A percentile compares a stretch with the other conserved stretches of the same genome.
phyloP scores from a whole-genome alignment of 64 coral and sea anemone species.

The Cladopsammia gracilis region DNA sequence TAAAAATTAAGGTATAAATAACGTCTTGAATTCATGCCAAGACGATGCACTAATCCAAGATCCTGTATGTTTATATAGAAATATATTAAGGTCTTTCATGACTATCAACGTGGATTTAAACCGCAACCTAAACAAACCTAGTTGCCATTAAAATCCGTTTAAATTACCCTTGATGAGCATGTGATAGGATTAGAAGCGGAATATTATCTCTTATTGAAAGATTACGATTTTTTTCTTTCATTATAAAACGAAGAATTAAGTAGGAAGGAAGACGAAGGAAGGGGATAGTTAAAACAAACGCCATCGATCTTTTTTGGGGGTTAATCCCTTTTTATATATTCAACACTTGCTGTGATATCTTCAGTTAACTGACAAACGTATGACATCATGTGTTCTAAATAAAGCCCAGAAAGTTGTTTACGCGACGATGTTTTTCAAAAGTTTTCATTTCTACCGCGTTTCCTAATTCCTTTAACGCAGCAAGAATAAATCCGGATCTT shows the following conservation, averaged over 20 bases:
- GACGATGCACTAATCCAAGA: background rate
- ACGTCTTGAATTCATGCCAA: conserved; percentile 21
- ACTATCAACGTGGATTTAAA: background rate
- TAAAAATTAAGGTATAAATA: background rate
- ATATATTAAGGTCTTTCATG: background rate
- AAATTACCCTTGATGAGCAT: background rate
- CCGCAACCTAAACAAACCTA: conserved; percentile 28
- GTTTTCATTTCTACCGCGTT: background rate
- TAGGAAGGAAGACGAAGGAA: conserved; percentile 12
- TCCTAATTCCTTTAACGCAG: conserved; percentile 11
- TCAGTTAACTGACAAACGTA: too few relatives aligned
- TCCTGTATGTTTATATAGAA: background rate
- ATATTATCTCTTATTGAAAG: conserved; percentile 53
- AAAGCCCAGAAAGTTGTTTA: background rate
- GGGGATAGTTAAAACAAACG: conserved; percentile 27
- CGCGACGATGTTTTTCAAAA: background rate
- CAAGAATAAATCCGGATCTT: conserved; percentile 8
- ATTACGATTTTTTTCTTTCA: conserved; percentile 5
- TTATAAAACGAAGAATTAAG: conserved; percentile 8
- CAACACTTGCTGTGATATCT: background rate
- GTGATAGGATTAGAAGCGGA: conserved; percentile 24
- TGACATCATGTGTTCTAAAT: background rate
- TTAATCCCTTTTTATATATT: conserved; percentile 15
- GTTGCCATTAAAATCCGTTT: background rate
- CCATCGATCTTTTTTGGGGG: background rate